Base-by-base conservation (phyloP, 2,797 vertebrate genomes). In the Aeoliscus strigatus region DNA sequence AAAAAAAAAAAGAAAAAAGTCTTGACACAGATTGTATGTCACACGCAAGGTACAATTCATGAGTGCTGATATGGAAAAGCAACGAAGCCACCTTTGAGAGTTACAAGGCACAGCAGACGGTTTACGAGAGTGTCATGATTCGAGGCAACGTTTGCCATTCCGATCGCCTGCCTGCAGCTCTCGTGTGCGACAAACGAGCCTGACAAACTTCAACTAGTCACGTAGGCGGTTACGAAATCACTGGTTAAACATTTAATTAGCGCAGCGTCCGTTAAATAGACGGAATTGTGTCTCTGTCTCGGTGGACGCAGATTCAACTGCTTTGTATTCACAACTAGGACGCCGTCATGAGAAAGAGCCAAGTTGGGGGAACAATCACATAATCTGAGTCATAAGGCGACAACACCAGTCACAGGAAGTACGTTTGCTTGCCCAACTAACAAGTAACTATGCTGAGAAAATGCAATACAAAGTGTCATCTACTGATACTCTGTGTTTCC, bases 71-170 rank as follows among this genome's bases (percentile, higher is more conserved):
- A 29, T 48, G 49, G 39, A 2, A 27, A 51, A 51, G 35, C 29
- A 55, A 9, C n/a, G 18, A 14, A 39, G 28, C 21, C 27, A n/a
- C 37, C 10, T 23, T n/a, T 9, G 32, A 54, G 27, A 37, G 41
- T 61, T 55, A 47, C 2, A 6, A 55, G 35, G 15, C 12, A 13
- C 14, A 35, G 15, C 31, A 27, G 51, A n/a, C 2, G 2, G 4
- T 32, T 69, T 29, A 45, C 17, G 26, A 57, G 29, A 52, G 36
- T 30, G 39, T 14, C 23, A 44, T 44, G 35, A 70, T 52, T 52
- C 10, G 46, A 33, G 31, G 34, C 15, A 52, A 43, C 40, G 29
- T 31, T 10, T 32, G 47, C 38, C n/a, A 51, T 42, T 35, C 27
- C 14, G 38, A 34, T 41, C 25, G 29, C 34, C 42, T 39, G 26